phyloP scores from a whole-genome alignment of 2,888 invertebrate genomes.

The Hetaerina titia region DNA sequence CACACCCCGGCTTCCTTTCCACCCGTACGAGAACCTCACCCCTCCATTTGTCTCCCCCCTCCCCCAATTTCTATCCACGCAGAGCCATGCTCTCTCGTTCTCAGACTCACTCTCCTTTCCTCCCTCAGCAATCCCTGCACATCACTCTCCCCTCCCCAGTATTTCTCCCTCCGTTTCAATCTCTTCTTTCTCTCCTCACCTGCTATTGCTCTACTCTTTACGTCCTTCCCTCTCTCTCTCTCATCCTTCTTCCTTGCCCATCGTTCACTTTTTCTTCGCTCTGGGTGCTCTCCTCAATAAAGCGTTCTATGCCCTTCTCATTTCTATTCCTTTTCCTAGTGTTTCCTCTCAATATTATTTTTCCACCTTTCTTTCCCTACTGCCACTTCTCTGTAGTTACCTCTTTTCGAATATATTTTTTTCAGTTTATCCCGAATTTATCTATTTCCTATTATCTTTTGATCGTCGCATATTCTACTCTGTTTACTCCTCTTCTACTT shows the following conservation, averaged over 20 bases:
- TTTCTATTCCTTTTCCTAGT: not conserved
- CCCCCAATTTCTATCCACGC: not conserved
- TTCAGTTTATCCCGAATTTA: not conserved
- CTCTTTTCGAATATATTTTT: not conserved
- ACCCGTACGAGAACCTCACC: not conserved
- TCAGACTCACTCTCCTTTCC: not conserved
- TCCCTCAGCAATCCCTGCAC: not conserved
- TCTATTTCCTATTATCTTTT: not conserved
- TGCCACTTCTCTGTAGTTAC: not conserved
- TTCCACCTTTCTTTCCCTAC: not conserved
- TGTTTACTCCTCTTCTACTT: not conserved
- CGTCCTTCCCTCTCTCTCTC: not conserved
- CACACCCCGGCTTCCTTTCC: not conserved
- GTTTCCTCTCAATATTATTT: not conserved
- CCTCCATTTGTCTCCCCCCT: not conserved
- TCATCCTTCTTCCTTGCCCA: not conserved
- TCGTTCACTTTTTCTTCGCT: not conserved
- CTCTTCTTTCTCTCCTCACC: constrained; percentile 29
- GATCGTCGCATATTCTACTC: not conserved
- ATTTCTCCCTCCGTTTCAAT: not conserved
- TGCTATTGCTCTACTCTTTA: not conserved
- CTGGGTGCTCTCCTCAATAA: not conserved
- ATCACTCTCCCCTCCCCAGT: constrained; percentile 32
- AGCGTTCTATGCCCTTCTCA: not conserved
- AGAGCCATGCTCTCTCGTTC: not conserved